Evolutionary conservation across 2,113 vertebrate genomes (phyloP).

Genomic region (Craseonycteris thonglongyai): DNA sequence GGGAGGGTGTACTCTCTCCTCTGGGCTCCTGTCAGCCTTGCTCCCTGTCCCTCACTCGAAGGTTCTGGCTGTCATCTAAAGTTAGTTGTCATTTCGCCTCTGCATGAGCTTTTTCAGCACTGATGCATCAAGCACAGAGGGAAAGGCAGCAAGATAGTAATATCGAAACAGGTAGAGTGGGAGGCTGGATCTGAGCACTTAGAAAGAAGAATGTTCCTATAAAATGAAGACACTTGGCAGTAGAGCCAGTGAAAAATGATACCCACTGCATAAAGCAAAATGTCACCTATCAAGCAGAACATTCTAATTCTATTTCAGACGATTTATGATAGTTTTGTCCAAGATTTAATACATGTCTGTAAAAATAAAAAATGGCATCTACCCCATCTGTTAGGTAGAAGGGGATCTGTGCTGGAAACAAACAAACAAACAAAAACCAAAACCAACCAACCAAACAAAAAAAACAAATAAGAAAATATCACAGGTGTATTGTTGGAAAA

Average conservation of each 20-base stretch:
- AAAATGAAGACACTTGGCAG: neutral
- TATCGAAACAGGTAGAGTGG: neutral
- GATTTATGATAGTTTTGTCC: constrained; percentile 43
- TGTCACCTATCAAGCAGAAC: constrained; percentile 30
- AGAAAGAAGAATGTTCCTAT: constrained; percentile 20
- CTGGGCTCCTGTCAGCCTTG: accelerated
- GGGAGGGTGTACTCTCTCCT: neutral
- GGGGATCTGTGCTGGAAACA: neutral
- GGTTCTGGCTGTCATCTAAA: neutral
- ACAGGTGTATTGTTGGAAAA: neutral
- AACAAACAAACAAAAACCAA: neutral
- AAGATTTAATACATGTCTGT: constrained; percentile 19
- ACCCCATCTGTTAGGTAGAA: neutral
- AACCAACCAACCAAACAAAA: too few species aligned
- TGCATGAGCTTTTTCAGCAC: neutral
- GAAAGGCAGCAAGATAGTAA: neutral
- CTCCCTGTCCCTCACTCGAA: neutral
- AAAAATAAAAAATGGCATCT: constrained; percentile 46
- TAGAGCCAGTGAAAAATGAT: constrained; percentile 46
- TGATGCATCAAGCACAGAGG: neutral
- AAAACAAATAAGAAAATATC: neutral
- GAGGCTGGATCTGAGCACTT: neutral
- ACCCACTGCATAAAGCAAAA: constrained; percentile 42
- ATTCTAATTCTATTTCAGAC: constrained; percentile 50
- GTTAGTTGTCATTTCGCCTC: neutral